These are phyloP conservation scores for Peucedramus taeniatus DNA, from an alignment of 2,113 vertebrate genomes.

Conservation along the genomic window DNA sequence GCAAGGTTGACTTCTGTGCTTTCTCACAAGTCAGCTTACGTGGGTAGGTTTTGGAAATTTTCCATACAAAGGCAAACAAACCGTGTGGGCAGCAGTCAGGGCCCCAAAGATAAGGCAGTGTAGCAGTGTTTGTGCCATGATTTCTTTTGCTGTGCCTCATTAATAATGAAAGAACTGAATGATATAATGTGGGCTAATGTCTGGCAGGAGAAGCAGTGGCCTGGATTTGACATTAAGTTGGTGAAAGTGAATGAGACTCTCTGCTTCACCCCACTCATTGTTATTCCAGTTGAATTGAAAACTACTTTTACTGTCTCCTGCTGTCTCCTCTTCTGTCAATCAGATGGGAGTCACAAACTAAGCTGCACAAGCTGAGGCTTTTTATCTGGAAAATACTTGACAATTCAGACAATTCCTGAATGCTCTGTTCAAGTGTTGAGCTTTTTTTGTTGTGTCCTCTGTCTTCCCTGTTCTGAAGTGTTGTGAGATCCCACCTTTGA, in stretches of 20 bases:
- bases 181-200: background rate
- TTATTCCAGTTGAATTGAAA: slow-evolving; percentile 8
- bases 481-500: background rate
- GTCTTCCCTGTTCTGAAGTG: background rate
- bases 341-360: background rate
- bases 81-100: background rate
- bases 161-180: slow-evolving; percentile 39
- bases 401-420: background rate
- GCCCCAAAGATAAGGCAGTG: background rate
- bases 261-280: background rate
- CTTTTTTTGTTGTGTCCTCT: background rate
- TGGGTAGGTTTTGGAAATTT: background rate
- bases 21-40: background rate
- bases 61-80: background rate
- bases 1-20: background rate
- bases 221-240: background rate
- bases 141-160: slow-evolving; percentile 5
- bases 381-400: background rate
- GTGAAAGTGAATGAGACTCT: background rate
- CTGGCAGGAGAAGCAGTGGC: background rate
- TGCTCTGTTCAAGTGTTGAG: background rate
- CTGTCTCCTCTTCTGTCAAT: background rate
- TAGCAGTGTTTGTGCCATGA: background rate
- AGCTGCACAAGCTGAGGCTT: background rate
- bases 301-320: background rate